Evolutionary conservation across 2,888 invertebrate species (phyloP).

Genomic region (Axea sp.): DNA sequence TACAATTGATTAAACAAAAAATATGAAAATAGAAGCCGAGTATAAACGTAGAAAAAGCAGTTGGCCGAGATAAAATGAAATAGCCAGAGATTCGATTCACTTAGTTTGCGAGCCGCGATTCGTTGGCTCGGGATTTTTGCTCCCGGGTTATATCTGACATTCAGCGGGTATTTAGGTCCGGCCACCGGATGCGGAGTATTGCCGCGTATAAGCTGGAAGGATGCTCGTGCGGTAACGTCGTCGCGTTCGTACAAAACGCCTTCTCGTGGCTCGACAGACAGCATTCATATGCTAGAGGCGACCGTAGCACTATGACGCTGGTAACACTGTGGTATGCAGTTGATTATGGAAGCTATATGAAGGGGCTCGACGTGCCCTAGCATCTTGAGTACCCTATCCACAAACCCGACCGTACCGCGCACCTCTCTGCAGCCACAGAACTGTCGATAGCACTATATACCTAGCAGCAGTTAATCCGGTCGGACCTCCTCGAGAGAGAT

Average conservation of each 20-base stretch:
- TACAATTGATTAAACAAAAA: background rate
- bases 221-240: slow-evolving; percentile 59
- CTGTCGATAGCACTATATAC: slow-evolving; percentile 69
- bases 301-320: slow-evolving; percentile 68
- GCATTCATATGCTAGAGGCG: slow-evolving; percentile 76
- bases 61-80: background rate
- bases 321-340: slow-evolving; percentile 79
- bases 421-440: slow-evolving; percentile 60
- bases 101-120: slow-evolving; percentile 26
- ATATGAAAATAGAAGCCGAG: background rate
- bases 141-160: slow-evolving; percentile 20
- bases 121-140: slow-evolving; percentile 25
- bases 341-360: slow-evolving; percentile 79
- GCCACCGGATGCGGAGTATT: slow-evolving; percentile 47
- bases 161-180: slow-evolving; percentile 38
- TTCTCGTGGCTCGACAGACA: slow-evolving; percentile 64
- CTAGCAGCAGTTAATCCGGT: slow-evolving; percentile 72
- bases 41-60: background rate
- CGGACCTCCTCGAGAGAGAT: slow-evolving; percentile 67
- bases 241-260: slow-evolving; percentile 54
- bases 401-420: slow-evolving; percentile 59
- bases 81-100: slow-evolving; percentile 28
- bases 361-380: slow-evolving; percentile 79
- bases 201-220: slow-evolving; percentile 45
- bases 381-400: slow-evolving; percentile 78